Conservation (phyloP, 2,888 invertebrate species). For the Cataglyphis rosenhaueri region DNA sequence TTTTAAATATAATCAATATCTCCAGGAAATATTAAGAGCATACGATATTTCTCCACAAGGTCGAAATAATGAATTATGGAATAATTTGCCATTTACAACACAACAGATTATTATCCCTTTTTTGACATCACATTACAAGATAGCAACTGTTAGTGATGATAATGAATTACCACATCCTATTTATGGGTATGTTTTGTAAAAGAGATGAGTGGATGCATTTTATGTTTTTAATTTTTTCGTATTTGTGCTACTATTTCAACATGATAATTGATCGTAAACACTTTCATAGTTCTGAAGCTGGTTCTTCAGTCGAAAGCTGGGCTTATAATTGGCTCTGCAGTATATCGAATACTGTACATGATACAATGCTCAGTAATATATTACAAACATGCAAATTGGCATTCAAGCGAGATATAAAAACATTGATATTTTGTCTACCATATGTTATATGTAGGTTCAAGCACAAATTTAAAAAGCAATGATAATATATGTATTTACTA, state of each 20-base stretch:
- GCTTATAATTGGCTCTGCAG: conserved; percentile 92
- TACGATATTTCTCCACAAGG: conserved; percentile 90
- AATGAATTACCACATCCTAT: conserved; percentile 82
- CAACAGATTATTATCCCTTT: conserved; percentile 92
- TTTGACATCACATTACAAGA: conserved; percentile 88
- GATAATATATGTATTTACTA: background rate
- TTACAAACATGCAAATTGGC: conserved; percentile 91
- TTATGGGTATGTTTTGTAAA: conserved; percentile 80
- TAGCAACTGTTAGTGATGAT: conserved; percentile 74
- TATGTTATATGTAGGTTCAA: conserved; percentile 87
- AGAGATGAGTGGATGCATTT: background rate
- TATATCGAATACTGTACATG: conserved; percentile 88
- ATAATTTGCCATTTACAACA: conserved; percentile 90
- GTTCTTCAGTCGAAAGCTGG: conserved; percentile 91
- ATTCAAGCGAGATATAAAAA: conserved; percentile 90
- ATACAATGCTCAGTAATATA: conserved; percentile 88
- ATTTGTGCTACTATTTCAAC: background rate
- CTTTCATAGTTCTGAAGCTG: conserved; percentile 87
- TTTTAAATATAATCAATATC: conserved; percentile 19
- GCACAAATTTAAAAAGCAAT: background rate
- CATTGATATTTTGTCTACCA: conserved; percentile 91
- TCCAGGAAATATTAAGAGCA: conserved; percentile 90
- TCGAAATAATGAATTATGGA: conserved; percentile 89
- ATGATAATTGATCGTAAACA: conserved; percentile 10
- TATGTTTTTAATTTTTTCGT: background rate